These are phyloP conservation scores for Parnassius mnemosyne DNA, from an alignment of 2,888 invertebrate species.

Conservation along the genomic window DNA sequence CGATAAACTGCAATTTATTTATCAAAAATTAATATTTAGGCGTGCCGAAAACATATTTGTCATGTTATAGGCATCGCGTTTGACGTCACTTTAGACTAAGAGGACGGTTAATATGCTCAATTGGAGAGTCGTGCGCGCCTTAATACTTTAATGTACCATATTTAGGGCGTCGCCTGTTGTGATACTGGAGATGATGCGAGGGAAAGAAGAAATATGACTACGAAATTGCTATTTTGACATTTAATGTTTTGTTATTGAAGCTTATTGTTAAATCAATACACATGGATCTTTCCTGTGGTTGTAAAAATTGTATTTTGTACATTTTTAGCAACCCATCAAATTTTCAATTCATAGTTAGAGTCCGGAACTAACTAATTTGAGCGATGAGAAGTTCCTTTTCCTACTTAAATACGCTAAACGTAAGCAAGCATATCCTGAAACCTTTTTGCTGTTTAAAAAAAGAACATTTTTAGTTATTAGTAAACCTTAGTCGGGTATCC, in stretches of 20 bases:
- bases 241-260: conserved; percentile 7
- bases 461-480: not conserved
- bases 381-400: conserved; percentile 20
- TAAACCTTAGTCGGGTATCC: not conserved
- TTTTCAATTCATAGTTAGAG: not conserved
- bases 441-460: not conserved
- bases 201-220: conserved; percentile 18
- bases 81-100: conserved; percentile 25
- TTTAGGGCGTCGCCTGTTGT: conserved; percentile 52
- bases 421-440: not conserved
- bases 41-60: conserved; percentile 21
- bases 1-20: too few species aligned
- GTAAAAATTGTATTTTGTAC: not conserved
- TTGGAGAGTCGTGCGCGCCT: conserved; percentile 60
- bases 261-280: not conserved
- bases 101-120: conserved; percentile 67
- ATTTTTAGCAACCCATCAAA: too few species aligned
- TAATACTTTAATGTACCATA: conserved; percentile 64
- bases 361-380: conserved; percentile 10
- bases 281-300: too few species aligned
- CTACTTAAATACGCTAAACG: not conserved
- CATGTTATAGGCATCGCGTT: conserved; percentile 20
- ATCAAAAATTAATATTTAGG: not conserved
- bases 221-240: conserved; percentile 20
- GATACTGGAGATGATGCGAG: conserved; percentile 33